Evolutionary conservation across 2,113 vertebrate species (phyloP).

Genomic region (Corythaixoides concolor): DNA sequence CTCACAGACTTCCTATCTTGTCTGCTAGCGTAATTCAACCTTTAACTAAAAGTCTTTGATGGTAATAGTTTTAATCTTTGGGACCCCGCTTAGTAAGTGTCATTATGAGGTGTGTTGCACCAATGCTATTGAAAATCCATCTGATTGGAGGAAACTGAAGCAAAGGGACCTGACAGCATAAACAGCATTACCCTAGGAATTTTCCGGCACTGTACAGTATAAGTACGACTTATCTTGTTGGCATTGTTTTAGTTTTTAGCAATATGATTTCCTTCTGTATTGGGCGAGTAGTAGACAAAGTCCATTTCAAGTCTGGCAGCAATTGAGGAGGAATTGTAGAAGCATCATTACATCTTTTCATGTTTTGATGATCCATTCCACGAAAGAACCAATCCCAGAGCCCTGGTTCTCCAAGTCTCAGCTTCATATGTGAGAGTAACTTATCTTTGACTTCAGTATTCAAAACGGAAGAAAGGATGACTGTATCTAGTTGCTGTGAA

Average conservation of each 20-base stretch:
- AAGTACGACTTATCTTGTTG: background rate
- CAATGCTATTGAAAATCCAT: background rate
- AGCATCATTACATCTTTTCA: background rate
- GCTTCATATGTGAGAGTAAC: background rate
- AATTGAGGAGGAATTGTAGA: background rate
- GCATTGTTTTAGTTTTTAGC: background rate
- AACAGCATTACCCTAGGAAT: background rate
- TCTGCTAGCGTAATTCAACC: background rate
- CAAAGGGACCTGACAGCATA: background rate
- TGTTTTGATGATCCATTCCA: background rate
- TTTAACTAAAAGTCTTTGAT: background rate
- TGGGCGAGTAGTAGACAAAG: background rate
- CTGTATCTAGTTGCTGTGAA: background rate
- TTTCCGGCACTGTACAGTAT: background rate
- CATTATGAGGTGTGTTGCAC: background rate
- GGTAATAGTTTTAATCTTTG: background rate
- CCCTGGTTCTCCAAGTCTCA: background rate
- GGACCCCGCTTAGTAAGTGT: background rate
- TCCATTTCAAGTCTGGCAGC: background rate
- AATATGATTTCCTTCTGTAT: background rate
- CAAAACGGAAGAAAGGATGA: background rate
- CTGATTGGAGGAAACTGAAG: background rate
- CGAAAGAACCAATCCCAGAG: background rate
- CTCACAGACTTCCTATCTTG: background rate
- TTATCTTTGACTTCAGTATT: background rate